Conservation (phyloP, 2,888 invertebrate genomes). For the Mellilla xanthometata region DNA sequence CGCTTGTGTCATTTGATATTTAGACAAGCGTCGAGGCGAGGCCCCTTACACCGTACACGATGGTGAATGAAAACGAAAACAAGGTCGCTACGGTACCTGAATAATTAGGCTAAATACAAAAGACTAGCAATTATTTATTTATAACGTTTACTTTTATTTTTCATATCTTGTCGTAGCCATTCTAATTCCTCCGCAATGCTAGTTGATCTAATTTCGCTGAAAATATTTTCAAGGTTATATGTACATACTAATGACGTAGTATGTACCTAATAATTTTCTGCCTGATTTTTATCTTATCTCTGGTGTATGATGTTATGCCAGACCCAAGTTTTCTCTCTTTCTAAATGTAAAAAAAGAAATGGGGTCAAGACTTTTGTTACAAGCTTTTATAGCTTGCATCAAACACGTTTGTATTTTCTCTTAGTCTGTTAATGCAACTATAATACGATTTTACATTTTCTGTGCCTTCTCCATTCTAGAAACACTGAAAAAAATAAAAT, state of each 20-base stretch:
- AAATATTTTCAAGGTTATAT: constrained; percentile 3
- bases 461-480: too few species aligned
- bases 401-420: constrained; percentile 21
- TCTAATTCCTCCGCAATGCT: not conserved
- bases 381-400: constrained; percentile 20
- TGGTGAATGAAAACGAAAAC: constrained; percentile 72
- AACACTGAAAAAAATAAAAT: too few species aligned
- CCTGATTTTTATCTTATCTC: constrained; percentile 5
- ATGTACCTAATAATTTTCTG: not conserved
- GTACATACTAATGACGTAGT: not conserved
- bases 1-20: constrained; percentile 54
- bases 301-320: constrained; percentile 12
- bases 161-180: too few species aligned
- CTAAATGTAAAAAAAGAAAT: constrained; percentile 58
- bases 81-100: constrained; percentile 71
- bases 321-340: constrained; percentile 26
- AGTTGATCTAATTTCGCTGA: not conserved
- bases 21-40: constrained; percentile 46
- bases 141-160: constrained; percentile 31
- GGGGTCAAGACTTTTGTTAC: constrained; percentile 66
- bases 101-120: constrained; percentile 57
- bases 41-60: constrained; percentile 31
- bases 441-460: too few species aligned
- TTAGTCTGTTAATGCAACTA: not conserved
- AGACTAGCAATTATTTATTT: constrained; percentile 46